Percentiles rank a stretch among this genome's conserved stretches.
These are phyloP conservation scores for Torymus texanus DNA, from an alignment of 2,888 invertebrate genomes.

Conservation along the genomic window DNA sequence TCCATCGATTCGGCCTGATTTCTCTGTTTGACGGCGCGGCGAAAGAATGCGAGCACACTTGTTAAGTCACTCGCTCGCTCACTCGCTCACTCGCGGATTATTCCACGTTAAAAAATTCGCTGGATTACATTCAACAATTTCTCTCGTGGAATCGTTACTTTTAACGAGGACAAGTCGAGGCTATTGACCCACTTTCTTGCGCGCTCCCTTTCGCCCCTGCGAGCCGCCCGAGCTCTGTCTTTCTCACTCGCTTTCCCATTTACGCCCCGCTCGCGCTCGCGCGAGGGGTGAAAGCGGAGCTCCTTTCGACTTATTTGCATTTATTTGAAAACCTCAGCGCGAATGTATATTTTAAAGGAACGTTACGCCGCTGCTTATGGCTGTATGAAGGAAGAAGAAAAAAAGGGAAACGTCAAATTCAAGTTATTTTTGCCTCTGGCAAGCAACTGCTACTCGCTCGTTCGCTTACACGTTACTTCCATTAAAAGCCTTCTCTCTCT, in stretches of 20 bases:
- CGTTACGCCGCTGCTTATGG: conserved; percentile 5
- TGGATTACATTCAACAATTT: conserved; percentile 36
- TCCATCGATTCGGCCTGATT: conserved; percentile 48
- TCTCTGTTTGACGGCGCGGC: background rate
- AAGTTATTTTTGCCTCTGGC: conserved; percentile 10
- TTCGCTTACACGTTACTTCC: background rate
- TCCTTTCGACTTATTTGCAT: conserved; percentile 38
- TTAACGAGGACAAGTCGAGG: conserved; percentile 47
- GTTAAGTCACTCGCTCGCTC: conserved; percentile 43
- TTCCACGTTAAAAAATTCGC: conserved; percentile 65
- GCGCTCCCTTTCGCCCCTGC: background rate
- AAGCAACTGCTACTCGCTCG: background rate
- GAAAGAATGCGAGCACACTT: conserved; percentile 22
- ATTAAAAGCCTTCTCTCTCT: background rate
- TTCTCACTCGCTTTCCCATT: conserved; percentile 22
- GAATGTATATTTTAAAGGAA: conserved; percentile 19
- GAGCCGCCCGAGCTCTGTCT: too few species aligned
- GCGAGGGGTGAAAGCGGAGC: background rate
- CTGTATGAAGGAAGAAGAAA: background rate
- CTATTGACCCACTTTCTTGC: conserved; percentile 47
- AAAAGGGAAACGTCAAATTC: background rate
- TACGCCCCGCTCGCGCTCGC: conserved; percentile 2
- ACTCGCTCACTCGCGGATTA: conserved; percentile 56
- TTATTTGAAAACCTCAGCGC: conserved; percentile 35
- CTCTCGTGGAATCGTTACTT: conserved; percentile 38